phyloP scores from a whole-genome alignment of 2,797 vertebrate genomes.

The Petrocephalus schoutedeni region DNA sequence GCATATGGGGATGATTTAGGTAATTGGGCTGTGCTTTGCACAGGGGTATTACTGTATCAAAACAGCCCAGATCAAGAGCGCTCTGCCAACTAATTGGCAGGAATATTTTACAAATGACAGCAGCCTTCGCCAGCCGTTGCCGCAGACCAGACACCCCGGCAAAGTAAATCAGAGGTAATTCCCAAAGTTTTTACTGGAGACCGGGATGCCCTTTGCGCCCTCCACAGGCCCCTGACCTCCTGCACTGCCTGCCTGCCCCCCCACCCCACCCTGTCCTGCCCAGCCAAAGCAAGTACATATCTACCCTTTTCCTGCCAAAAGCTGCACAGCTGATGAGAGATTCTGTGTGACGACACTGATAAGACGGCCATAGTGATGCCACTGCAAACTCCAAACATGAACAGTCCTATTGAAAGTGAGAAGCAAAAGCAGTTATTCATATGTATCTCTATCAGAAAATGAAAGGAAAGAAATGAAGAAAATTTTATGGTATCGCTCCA shows the following conservation, averaged over 20 bases:
- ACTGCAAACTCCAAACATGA: background rate
- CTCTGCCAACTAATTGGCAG: slow-evolving; percentile 99
- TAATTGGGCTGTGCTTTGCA: slow-evolving; percentile 99
- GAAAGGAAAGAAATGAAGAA: background rate
- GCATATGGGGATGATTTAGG: slow-evolving; percentile 99
- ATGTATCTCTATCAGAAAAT: background rate
- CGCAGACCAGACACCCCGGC: slow-evolving; percentile 83
- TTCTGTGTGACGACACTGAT: background rate
- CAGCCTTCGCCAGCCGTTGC: slow-evolving; percentile 81
- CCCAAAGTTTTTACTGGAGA: slow-evolving; percentile 55
- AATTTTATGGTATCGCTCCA: background rate
- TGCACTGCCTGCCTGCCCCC: background rate
- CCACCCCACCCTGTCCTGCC: background rate
- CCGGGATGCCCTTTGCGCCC: background rate
- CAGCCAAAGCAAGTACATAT: background rate
- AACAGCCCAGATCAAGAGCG: slow-evolving; percentile 93
- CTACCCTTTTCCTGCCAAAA: background rate
- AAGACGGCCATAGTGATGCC: background rate
- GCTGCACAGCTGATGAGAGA: background rate
- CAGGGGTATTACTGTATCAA: slow-evolving; percentile 99
- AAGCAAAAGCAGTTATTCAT: background rate
- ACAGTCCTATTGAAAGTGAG: background rate
- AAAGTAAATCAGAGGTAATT: slow-evolving; percentile 91
- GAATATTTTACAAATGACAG: slow-evolving; percentile 99
- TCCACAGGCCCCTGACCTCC: background rate